Evolutionary conservation across 1,140 invertebrate species (phyloP), one percentile per base, ranked within the genome.

Genomic region (Laodelphax striatellus): DNA sequence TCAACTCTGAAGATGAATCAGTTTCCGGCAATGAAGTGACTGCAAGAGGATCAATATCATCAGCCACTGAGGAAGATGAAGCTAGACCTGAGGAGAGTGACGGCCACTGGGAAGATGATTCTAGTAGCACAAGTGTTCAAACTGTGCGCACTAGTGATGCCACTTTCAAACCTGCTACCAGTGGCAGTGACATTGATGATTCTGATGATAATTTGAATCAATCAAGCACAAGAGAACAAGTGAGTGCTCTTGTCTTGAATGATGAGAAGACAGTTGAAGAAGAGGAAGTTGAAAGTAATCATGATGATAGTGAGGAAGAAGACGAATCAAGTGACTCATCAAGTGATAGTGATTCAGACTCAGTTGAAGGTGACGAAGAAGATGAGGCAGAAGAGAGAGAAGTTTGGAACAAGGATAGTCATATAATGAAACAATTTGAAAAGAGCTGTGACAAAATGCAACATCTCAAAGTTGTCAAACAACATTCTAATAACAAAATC

Each of bases 71-170:
- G 22, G 63, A 64, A 44, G 61, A 64, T 31, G 61, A 67, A 31
- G 55, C 50, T 21, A 64, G 63, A 52, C 52, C 46, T 24, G 64
- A 65, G 24, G 64, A 64, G 50, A 66, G 62, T 62, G 64, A 68
- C 44, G 10, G 56, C 24, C 63, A 67, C 58, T 66, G 63, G 61
- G 66, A 69, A 55, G 64, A 66, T 62, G 67, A 68, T 57, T 69
- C 68, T 19, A 69, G 68, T 52, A 64, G 65, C 44, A 68, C 67
- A 38, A 69, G 68, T 55, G 62, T 69, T 34, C 66, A 66, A 28
- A 69, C 68, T 21, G 68, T 69, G 9, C 60, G 65, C 14, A 62
- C 58, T 16, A 62, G 57, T 8, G 61, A 59, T 22, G 63, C 50
- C 3, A 46, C 59, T 56, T 43, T 38, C 38, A 22, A 17, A 14